These are phyloP conservation scores for Erinaceus europaeus DNA, from an alignment of 2,113 vertebrate genomes.

Conservation along the genomic window DNA sequence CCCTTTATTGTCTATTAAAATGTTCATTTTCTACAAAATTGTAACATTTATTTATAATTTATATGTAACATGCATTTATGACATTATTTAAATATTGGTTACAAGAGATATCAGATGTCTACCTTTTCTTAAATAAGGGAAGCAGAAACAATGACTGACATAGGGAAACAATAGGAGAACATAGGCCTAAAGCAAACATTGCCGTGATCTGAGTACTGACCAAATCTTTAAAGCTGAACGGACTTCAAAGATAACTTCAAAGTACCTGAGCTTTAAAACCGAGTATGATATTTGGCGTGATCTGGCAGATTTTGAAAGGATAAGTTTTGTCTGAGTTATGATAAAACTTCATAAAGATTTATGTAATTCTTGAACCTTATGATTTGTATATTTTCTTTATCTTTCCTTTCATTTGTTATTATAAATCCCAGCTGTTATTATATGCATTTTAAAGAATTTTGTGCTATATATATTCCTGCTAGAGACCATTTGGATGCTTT, in stretches of 20 bases:
- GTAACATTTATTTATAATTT: too few species aligned
- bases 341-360: slow-evolving; percentile 66
- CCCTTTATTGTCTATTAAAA: neutral
- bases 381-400: slow-evolving; percentile 67
- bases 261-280: slow-evolving; percentile 52
- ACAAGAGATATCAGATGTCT: neutral
- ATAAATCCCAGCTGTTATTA: slow-evolving; percentile 57
- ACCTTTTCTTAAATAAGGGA: neutral
- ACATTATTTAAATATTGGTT: too few species aligned
- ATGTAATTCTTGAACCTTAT: slow-evolving; percentile 51
- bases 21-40: neutral
- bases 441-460: slow-evolving; percentile 36
- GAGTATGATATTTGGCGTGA: slow-evolving; percentile 9
- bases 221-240: neutral
- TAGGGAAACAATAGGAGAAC: neutral
- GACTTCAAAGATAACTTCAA: slow-evolving; percentile 70
- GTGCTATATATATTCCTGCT: slow-evolving; percentile 45
- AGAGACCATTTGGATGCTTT: slow-evolving; percentile 25
- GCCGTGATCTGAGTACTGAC: slow-evolving; percentile 8
- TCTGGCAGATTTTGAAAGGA: slow-evolving; percentile 60
- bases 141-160: neutral
- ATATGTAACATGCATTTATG: too few species aligned
- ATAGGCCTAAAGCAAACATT: neutral
- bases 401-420: slow-evolving; percentile 54
- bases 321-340: slow-evolving; percentile 53